Evolutionary conservation across 1,140 invertebrate species (phyloP), one percentile per base, ranked within the genome.

Genomic region (Hestina assimilis): DNA sequence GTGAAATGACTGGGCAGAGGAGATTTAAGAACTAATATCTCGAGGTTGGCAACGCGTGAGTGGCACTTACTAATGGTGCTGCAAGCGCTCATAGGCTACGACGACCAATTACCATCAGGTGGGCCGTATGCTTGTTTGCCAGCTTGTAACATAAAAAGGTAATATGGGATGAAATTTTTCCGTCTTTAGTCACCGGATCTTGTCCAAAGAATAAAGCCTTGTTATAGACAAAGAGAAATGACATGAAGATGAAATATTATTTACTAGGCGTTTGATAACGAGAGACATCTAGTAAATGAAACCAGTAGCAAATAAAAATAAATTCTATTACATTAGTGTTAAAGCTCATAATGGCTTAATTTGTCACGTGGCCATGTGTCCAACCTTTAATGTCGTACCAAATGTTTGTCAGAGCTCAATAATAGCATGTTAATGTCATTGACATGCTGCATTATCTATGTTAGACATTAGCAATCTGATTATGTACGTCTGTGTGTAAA

Each of bases 381-480:
- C 21, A 40, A 52, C 48, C 48, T 52, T 52, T 41, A 29, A 15
- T 8, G 31, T 41, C 3, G 35, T 28, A 28, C 42, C 15, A 45
- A 45, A 52, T 40, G 38, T 52, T 23, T 52, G 48, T 41, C 48
- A 52, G 21, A 35, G 15, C 33, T 17, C 45, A 35, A 23, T n/a
- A 41, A 42, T 28, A 52, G 48, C 38, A 15, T 45, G 42, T 45
- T 40, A 52, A 41, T 52, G 48, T 26, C 48, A 52, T 26, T 52
- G 48, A 52, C 48, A 29, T 21, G 26, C 26, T 45, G 28, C 15
- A 26, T 45, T 52, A 52, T 52, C 35, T 52, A 51, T 24, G 42
- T 45, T 26, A 28, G 15, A 45, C 26, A 38, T 19, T 14, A 7
- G 19, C 19, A 38, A 38, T 38, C 6, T 9, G 33, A 38, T 38